A percentile compares a stretch with the other conserved stretches of the same genome.
Evolutionary conservation across 2,113 vertebrate genomes (phyloP).

Genomic region (Nothocercus nigrocapillus): DNA sequence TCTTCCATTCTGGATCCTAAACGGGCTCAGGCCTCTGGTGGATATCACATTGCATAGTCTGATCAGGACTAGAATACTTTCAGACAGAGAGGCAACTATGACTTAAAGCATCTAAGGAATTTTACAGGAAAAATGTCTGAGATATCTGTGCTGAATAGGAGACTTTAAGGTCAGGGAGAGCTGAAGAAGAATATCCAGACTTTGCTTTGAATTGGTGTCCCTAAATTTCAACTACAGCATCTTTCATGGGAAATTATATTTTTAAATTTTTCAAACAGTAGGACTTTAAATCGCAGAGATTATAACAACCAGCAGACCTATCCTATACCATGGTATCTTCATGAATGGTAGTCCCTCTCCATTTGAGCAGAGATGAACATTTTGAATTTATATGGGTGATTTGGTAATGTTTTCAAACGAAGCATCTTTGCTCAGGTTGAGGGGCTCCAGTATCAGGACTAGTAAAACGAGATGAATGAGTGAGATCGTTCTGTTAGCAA

Average conservation of each 20-base stretch:
- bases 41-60: not conserved
- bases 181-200: not conserved
- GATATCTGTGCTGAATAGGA: not conserved
- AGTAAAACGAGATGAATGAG: not conserved
- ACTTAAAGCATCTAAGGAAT: not conserved
- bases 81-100: not conserved
- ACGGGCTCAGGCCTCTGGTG: not conserved
- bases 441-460: not conserved
- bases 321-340: not conserved
- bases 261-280: not conserved
- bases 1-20: not conserved
- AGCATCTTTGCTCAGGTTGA: not conserved
- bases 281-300: not conserved
- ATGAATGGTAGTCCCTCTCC: not conserved
- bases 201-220: not conserved
- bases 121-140: not conserved
- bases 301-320: not conserved
- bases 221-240: not conserved
- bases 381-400: not conserved
- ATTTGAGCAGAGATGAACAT: not conserved
- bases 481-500: not conserved
- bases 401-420: not conserved
- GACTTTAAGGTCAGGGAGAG: not conserved
- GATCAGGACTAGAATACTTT: not conserved
- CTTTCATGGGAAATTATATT: not conserved